phyloP scores from a whole-genome alignment of 2,113 vertebrate genomes.

The Silurus meridionalis region DNA sequence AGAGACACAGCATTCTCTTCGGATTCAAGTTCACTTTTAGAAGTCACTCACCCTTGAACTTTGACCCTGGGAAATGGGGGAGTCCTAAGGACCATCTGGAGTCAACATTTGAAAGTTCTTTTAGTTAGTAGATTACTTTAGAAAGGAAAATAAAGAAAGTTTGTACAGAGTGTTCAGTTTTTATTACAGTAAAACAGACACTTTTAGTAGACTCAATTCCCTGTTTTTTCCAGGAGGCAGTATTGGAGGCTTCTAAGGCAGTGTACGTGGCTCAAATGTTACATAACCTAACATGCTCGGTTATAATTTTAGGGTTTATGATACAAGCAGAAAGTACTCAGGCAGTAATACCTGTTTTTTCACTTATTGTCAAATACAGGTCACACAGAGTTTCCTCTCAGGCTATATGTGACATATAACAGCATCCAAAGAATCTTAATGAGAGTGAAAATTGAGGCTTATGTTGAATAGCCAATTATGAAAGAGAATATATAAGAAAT shows the following conservation, averaged over 20 bases:
- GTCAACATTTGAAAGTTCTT: background rate
- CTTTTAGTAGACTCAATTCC: background rate
- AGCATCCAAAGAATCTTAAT: background rate
- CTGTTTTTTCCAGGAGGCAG: background rate
- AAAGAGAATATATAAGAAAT: background rate
- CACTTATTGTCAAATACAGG: background rate
- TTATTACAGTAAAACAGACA: background rate
- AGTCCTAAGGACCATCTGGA: background rate
- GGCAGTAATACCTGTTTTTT: background rate
- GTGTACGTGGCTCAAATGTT: background rate
- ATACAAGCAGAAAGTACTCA: background rate
- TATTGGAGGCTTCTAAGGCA: background rate
- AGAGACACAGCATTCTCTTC: background rate
- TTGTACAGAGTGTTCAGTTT: background rate
- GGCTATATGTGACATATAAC: background rate
- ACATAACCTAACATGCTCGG: background rate
- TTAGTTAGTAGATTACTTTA: background rate
- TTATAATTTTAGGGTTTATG: constrained; percentile 15
- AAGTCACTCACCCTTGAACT: background rate
- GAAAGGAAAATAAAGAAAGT: background rate
- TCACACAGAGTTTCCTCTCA: background rate
- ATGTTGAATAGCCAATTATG: background rate
- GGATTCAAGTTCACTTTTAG: background rate
- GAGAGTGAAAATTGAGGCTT: background rate
- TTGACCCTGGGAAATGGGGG: background rate